These are phyloP conservation scores for Panzeria rudis DNA, from an alignment of 2,888 invertebrate species.

Conservation along the genomic window DNA sequence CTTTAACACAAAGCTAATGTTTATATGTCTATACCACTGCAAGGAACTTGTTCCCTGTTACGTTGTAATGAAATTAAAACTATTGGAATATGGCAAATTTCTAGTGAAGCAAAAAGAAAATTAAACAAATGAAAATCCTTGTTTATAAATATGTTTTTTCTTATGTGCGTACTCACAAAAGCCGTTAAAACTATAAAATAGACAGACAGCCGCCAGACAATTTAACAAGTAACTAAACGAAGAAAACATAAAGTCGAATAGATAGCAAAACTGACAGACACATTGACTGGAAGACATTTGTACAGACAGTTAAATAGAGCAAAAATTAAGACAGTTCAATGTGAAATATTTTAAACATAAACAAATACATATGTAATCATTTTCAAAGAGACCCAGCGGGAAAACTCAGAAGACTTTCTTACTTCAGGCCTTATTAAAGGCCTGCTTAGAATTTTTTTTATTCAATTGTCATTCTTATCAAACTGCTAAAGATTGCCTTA, in stretches of 20 bases:
- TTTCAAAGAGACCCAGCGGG: too few species aligned
- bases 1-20: background rate
- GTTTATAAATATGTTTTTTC: background rate
- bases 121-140: background rate
- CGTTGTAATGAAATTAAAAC: too few species aligned
- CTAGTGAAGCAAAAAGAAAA: background rate
- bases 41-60: too few species aligned
- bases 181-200: conserved; percentile 32
- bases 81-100: background rate
- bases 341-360: too few species aligned
- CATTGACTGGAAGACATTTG: background rate
- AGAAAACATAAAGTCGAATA: conserved; percentile 10
- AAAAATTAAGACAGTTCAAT: conserved; percentile 24
- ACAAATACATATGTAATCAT: too few species aligned
- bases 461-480: too few species aligned
- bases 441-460: too few species aligned
- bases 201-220: conserved; percentile 30
- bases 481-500: too few species aligned
- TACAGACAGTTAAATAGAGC: conserved; percentile 28
- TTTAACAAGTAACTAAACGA: conserved; percentile 37
- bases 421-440: too few species aligned
- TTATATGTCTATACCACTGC: too few species aligned
- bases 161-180: background rate
- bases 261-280: conserved; percentile 31
- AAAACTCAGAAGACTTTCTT: too few species aligned